A percentile compares a stretch with the other conserved stretches of the same genome.
Evolutionary conservation across 64 coral and sea anemone species (phyloP).

Genomic region (Acropora yongei): DNA sequence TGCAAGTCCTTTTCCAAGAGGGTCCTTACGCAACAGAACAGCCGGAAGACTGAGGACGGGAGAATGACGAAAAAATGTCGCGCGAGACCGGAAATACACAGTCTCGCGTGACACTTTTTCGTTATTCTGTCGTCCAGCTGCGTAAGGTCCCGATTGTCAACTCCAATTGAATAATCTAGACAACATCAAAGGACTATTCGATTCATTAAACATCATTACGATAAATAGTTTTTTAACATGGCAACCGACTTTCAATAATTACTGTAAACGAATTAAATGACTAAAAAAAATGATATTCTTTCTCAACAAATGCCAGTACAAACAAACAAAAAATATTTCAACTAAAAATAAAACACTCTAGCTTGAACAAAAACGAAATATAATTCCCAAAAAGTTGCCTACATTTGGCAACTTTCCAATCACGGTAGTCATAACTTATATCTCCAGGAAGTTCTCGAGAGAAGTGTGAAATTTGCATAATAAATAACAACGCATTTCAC

Average conservation of each 20-base stretch:
- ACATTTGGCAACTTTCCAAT: neutral
- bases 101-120: too few relatives aligned
- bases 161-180: too few relatives aligned
- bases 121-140: too few relatives aligned
- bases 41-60: too few relatives aligned
- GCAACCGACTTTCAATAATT: constrained; percentile 2
- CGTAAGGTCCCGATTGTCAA: too few relatives aligned
- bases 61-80: too few relatives aligned
- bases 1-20: too few relatives aligned
- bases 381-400: neutral
- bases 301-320: neutral
- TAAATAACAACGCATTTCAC: neutral
- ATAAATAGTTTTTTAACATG: neutral
- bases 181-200: neutral
- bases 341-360: neutral
- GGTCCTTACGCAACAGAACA: too few relatives aligned
- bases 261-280: neutral
- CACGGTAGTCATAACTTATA: neutral
- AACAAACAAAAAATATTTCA: neutral
- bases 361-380: neutral
- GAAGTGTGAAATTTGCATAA: constrained; percentile 3
- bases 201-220: neutral
- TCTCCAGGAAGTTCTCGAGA: neutral
- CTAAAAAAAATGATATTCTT: neutral
- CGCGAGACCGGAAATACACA: too few relatives aligned